A percentile compares a stretch with the other conserved stretches of the same genome.
These are phyloP conservation scores for Hydrotaea cyrtoneurina DNA, from an alignment of 2,888 invertebrate genomes.

Conservation along the genomic window DNA sequence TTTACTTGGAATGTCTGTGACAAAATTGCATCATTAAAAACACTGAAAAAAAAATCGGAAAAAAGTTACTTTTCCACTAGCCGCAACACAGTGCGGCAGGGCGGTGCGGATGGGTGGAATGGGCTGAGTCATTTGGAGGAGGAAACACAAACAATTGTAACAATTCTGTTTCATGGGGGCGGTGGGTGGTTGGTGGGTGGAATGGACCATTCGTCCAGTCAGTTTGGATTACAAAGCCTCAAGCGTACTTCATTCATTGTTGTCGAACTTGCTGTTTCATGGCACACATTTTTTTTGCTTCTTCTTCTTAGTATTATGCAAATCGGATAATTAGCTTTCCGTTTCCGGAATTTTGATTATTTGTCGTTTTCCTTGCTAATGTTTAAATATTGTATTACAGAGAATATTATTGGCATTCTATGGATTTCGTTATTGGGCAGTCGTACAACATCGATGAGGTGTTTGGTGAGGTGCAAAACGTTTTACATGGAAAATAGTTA, in stretches of 20 bases:
- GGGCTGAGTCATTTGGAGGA: background rate
- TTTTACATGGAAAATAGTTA: conserved; percentile 7
- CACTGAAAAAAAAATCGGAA: too few relatives aligned
- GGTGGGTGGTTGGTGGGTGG: background rate
- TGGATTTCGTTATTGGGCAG: background rate
- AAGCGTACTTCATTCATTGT: background rate
- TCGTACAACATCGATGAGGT: background rate
- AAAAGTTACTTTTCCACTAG: too few relatives aligned
- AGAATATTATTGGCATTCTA: background rate
- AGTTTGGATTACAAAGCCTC: background rate
- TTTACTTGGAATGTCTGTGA: too few relatives aligned
- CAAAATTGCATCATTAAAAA: too few relatives aligned
- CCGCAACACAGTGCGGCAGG: too few relatives aligned
- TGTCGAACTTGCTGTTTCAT: background rate
- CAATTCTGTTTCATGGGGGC: background rate
- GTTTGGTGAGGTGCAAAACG: background rate
- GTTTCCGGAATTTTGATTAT: conserved; percentile 27
- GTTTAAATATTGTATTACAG: background rate
- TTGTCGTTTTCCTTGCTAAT: background rate
- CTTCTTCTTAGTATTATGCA: conserved; percentile 13
- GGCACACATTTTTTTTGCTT: background rate
- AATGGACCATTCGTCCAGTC: background rate
- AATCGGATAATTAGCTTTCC: conserved; percentile 34
- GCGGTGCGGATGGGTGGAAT: too few relatives aligned
- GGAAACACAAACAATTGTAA: conserved; percentile 21